Evolutionary conservation across 2,113 vertebrate species (phyloP).

Genomic region (Dromiciops gliroides): DNA sequence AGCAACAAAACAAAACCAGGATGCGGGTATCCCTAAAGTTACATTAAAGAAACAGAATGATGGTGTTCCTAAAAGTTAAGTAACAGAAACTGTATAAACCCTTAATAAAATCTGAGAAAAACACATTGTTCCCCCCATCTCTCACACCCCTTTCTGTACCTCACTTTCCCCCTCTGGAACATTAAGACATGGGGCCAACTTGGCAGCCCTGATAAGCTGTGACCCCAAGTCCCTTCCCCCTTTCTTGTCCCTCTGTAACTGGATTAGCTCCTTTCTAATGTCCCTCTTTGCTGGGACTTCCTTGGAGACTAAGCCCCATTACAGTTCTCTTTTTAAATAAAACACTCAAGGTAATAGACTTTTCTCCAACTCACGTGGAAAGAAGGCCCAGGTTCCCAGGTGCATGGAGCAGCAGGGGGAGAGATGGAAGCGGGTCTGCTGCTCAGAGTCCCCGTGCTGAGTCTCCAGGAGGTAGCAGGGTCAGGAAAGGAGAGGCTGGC

Average conservation of each 20-base stretch:
- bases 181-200: too few species aligned
- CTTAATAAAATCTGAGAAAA: too few species aligned
- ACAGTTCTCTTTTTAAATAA: neutral
- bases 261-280: neutral
- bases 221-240: neutral
- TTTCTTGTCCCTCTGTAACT: too few species aligned
- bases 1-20: too few species aligned
- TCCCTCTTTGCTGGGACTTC: neutral
- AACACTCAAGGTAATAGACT: neutral
- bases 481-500: neutral
- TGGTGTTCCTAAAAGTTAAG: too few species aligned
- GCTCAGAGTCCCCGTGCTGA: too few species aligned
- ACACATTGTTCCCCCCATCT: too few species aligned
- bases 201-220: neutral
- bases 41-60: too few species aligned
- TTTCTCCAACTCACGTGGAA: neutral
- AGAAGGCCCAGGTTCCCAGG: neutral
- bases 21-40: too few species aligned
- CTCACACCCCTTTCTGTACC: neutral
- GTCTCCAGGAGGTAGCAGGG: neutral
- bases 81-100: too few species aligned
- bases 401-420: neutral
- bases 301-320: neutral
- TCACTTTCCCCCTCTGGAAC: neutral
- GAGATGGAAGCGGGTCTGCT: neutral